Base-by-base conservation (phyloP, 64 coral and sea anemone species). In the Montipora sp. region DNA sequence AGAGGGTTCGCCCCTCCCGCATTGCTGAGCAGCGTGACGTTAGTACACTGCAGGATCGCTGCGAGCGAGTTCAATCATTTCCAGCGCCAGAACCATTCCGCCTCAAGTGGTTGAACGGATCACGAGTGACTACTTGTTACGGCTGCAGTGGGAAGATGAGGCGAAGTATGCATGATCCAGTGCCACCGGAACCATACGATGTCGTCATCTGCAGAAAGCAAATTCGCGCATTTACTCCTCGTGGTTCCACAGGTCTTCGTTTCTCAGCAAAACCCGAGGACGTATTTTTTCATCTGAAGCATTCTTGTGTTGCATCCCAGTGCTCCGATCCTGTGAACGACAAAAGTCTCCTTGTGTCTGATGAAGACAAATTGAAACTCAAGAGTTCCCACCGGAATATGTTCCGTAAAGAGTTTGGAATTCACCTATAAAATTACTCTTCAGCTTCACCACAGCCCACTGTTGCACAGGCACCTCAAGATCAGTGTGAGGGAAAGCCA, bases 101-200 rank as follows among this genome's bases (percentile, higher is more conserved):
- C 77, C 73, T 93, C 11, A 93, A 24, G 23, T 88, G 77, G 89
- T 73, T 90, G 66, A 51, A 22, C 47, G 89, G 21, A 12, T 57
- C 75, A 59, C 65, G 77, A 57, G 79, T 87, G 13, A 93, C 91
- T 51, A 79, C 82, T 20, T 93, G 91, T 59, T 88, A 93, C 43
- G 77, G 83, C 8, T 88, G 84, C 18, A 59, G 92, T 19, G 79
- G 70, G 12, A 88, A 93, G 19, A 88, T 93, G n/a, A 13, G 73
- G 23, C 5, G 24, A 27, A 75, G 48, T 65, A 77, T 46, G 22
- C 51, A 92, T 77, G 80, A 92, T 60, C 70, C 80, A 92, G 90
- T 92, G 49, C 81, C 68, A 59, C 70, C 90, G 77, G 27, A 85
- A 43, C 73, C 71, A 7, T 92, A 78, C 47, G 77, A 90, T 90